These are phyloP conservation scores for Vanacampus margaritifer DNA, from an alignment of 2,113 vertebrate species.

Conservation along the genomic window DNA sequence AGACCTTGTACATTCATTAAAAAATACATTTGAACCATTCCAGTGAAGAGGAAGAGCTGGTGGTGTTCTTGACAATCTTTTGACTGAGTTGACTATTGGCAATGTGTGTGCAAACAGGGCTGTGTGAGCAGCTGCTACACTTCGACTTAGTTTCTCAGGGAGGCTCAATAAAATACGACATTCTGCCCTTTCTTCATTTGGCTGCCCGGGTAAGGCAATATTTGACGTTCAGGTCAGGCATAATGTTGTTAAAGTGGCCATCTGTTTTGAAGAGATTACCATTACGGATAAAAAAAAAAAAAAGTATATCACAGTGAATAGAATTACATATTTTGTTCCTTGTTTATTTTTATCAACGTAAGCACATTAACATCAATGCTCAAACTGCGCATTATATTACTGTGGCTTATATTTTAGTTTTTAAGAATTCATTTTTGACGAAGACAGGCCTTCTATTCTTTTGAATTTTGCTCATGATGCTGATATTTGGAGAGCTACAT, in stretches of 20 bases:
- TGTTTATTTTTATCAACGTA: too few relatives aligned
- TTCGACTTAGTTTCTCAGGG: conserved; percentile 21
- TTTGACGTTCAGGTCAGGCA: neutral
- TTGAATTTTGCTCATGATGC: too few relatives aligned
- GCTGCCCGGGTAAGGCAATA: conserved; percentile 26
- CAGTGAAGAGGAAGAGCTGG: conserved; percentile 19
- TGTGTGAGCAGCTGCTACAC: conserved; percentile 61
- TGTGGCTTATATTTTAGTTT: too few relatives aligned
- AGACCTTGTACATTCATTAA: conserved; percentile 43
- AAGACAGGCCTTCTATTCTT: too few relatives aligned
- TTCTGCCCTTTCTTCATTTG: conserved; percentile 1
- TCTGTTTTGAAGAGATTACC: neutral
- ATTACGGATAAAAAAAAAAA: neutral
- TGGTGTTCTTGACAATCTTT: conserved; percentile 21
- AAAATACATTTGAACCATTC: conserved; percentile 3
- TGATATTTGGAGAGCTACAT: neutral
- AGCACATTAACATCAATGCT: too few relatives aligned
- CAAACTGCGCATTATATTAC: too few relatives aligned
- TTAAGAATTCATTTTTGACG: too few relatives aligned
- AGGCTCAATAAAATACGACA: conserved; percentile 2
- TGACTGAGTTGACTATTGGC: conserved; percentile 25
- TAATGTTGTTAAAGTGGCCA: neutral
- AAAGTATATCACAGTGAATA: neutral
- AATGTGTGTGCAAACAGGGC: conserved; percentile 51
- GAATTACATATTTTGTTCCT: too few relatives aligned